Evolutionary conservation across 2,888 invertebrate genomes (phyloP).

Genomic region (Acleris laterana): DNA sequence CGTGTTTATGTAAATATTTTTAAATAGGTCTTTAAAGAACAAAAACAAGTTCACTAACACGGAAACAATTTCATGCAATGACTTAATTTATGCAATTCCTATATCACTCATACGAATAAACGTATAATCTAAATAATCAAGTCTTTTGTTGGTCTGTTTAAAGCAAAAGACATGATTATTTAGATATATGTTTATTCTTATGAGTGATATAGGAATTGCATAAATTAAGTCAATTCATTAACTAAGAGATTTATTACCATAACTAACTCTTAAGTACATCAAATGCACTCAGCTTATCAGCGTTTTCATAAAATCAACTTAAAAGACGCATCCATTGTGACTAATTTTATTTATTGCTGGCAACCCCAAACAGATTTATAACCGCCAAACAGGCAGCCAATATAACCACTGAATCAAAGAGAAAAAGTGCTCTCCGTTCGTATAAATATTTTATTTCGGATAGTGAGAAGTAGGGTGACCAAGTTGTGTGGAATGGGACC

Average conservation of each 20-base stretch:
- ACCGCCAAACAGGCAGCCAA: conserved; percentile 77
- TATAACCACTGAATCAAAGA: conserved; percentile 85
- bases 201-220: too few relatives aligned
- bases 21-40: neutral
- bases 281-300: conserved; percentile 39
- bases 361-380: conserved; percentile 75
- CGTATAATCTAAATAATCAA: too few relatives aligned
- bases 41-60: neutral
- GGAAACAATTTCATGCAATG: conserved; percentile 2
- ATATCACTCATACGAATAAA: neutral
- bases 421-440: conserved; percentile 80
- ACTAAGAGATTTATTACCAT: neutral
- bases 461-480: conserved; percentile 75
- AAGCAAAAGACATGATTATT: too few relatives aligned
- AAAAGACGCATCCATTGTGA: conserved; percentile 71
- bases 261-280: neutral
- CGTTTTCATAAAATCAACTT: conserved; percentile 56
- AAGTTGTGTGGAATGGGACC: conserved; percentile 38
- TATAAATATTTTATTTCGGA: conserved; percentile 84
- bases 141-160: too few relatives aligned
- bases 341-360: conserved; percentile 79
- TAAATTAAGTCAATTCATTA: too few relatives aligned
- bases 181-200: too few relatives aligned
- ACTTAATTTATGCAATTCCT: conserved; percentile 4
- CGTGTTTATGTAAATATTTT: too few relatives aligned